A percentile compares a stretch with the other conserved stretches of the same genome.
Evolutionary conservation across 23 tunicate species (phyloP).

Genomic region (Styela plicata): DNA sequence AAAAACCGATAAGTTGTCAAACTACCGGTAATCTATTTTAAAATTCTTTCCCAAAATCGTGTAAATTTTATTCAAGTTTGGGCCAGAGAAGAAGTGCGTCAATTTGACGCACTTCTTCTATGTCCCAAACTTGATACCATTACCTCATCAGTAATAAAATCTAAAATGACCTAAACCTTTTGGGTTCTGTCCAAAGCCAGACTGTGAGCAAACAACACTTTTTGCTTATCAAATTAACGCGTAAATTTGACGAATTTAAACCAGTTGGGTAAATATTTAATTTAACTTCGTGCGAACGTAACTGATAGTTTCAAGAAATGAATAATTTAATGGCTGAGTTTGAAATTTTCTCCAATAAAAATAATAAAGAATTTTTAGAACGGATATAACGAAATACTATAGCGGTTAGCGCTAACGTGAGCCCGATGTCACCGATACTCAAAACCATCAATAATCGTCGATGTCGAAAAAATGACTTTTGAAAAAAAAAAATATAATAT

Average conservation of each 20-base stretch:
- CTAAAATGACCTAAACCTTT: neutral
- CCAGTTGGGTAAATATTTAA: constrained; percentile 23
- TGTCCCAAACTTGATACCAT: too few species aligned
- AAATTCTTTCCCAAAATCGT: neutral
- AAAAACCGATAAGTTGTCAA: neutral
- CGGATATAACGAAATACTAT: too few species aligned
- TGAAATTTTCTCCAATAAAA: neutral
- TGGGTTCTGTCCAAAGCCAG: neutral
- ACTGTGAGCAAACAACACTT: neutral
- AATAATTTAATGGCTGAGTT: constrained; percentile 10
- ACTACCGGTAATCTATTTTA: neutral
- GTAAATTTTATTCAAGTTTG: too few species aligned
- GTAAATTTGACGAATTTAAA: constrained; percentile 1
- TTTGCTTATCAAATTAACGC: neutral
- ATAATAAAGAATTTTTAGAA: too few species aligned
- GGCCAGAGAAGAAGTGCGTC: too few species aligned
- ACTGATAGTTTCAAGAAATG: constrained; percentile 11
- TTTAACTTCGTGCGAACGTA: constrained; percentile 14
- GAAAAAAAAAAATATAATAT: too few species aligned
- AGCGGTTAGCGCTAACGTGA: too few species aligned
- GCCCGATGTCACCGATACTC: too few species aligned
- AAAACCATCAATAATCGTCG: too few species aligned
- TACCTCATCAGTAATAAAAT: too few species aligned
- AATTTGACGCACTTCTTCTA: too few species aligned
- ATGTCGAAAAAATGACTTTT: too few species aligned